Evolutionary conservation across 64 coral and sea anemone genomes (phyloP).

Genomic region (Acropora yongei): DNA sequence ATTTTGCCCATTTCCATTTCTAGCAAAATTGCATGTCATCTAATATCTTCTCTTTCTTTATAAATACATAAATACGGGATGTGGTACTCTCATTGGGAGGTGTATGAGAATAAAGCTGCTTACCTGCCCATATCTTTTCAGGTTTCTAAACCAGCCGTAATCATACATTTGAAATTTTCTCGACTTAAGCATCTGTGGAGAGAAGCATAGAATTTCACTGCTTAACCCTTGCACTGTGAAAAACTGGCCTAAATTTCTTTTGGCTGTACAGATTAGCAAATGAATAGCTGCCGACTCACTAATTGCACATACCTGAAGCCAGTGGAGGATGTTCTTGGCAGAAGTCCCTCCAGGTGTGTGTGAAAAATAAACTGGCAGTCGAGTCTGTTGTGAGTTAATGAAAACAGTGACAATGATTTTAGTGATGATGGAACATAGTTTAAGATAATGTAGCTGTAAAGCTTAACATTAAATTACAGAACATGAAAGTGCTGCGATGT

Average conservation of each 20-base stretch:
- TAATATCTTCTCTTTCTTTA: too few species aligned
- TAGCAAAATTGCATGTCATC: too few species aligned
- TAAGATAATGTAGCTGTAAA: too few species aligned
- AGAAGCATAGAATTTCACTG: too few species aligned
- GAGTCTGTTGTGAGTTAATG: conserved; percentile 49
- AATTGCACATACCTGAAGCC: conserved; percentile 36
- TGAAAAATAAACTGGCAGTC: conserved; percentile 72
- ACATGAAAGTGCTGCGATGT: too few species aligned
- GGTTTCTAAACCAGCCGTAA: not conserved
- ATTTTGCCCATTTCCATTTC: too few species aligned
- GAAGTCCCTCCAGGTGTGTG: conserved; percentile 89
- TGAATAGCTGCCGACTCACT: not conserved
- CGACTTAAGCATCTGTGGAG: not conserved
- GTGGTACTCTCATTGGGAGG: not conserved
- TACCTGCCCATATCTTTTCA: conserved; percentile 6
- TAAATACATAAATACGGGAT: too few species aligned
- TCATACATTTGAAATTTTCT: conserved; percentile 76
- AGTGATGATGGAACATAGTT: too few species aligned
- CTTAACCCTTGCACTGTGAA: too few species aligned
- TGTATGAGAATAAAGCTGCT: not conserved
- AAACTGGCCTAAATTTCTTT: too few species aligned
- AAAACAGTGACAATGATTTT: not conserved
- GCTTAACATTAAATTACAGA: too few species aligned
- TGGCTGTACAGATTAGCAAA: too few species aligned
- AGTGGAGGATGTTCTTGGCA: conserved; percentile 80